Evolutionary conservation across 2,888 invertebrate genomes (phyloP).

Genomic region (Lacanobia oleracea): DNA sequence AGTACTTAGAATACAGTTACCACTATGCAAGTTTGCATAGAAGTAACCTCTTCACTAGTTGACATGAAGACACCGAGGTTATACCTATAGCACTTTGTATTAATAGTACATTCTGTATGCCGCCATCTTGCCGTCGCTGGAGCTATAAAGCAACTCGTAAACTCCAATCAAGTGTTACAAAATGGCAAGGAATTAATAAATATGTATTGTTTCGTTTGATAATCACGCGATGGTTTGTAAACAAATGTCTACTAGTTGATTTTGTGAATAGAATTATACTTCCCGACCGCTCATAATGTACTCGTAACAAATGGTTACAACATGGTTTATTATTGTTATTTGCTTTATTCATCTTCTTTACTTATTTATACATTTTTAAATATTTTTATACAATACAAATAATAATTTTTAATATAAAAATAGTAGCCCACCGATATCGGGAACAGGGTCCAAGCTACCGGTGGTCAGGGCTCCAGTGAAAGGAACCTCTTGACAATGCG

Average conservation of each 20-base stretch:
- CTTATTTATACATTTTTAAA: too few relatives aligned
- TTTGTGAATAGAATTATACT: background rate
- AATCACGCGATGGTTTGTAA: background rate
- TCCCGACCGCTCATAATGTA: background rate
- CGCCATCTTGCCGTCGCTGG: constrained; percentile 14
- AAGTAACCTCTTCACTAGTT: background rate
- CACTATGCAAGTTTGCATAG: background rate
- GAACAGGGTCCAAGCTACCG: too few relatives aligned
- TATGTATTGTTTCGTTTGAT: constrained; percentile 23
- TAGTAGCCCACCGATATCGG: too few relatives aligned
- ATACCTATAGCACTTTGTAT: background rate
- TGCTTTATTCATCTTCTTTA: too few relatives aligned
- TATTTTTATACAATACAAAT: too few relatives aligned
- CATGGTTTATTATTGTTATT: too few relatives aligned
- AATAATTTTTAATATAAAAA: too few relatives aligned
- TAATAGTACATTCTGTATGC: constrained; percentile 17
- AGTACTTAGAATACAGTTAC: background rate
- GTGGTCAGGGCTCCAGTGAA: too few relatives aligned
- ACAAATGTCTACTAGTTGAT: background rate
- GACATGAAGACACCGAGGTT: background rate
- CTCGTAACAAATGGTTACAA: too few relatives aligned
- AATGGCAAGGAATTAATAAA: constrained; percentile 41
- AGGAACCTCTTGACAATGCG: too few relatives aligned
- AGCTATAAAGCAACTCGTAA: constrained; percentile 46
- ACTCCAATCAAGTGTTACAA: constrained; percentile 37